phyloP scores from a whole-genome alignment of 2,888 invertebrate species.

The Vanessa cardui region DNA sequence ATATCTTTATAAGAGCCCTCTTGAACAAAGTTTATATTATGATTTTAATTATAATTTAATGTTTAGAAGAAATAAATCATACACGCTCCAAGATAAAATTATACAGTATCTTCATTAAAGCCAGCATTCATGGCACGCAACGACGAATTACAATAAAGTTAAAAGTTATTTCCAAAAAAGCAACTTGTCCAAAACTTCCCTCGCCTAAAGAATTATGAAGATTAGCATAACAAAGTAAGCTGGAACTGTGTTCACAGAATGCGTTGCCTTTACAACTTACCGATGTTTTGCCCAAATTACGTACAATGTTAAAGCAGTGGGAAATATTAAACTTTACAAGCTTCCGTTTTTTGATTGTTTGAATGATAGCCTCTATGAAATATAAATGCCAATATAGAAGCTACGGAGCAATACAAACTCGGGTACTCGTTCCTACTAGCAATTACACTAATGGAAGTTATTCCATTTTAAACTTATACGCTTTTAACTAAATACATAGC shows the following conservation, averaged over 20 bases:
- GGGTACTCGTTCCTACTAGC: constrained; percentile 61
- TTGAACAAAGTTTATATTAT: no score
- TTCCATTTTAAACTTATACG: constrained; percentile 65
- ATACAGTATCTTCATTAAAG: constrained; percentile 37
- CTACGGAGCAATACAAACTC: constrained; percentile 47
- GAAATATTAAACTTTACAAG: constrained; percentile 31
- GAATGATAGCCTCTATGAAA: constrained; percentile 18
- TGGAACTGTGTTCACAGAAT: constrained; percentile 73
- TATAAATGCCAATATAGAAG: constrained; percentile 21
- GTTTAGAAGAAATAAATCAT: neutral
- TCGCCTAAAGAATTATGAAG: constrained; percentile 79
- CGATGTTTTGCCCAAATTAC: constrained; percentile 57
- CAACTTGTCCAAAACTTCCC: constrained; percentile 69
- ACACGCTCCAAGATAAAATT: neutral
- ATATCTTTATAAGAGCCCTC: no score
- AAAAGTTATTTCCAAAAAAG: constrained; percentile 79
- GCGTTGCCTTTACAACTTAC: constrained; percentile 65
- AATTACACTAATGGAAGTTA: constrained; percentile 79
- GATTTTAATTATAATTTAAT: neutral
- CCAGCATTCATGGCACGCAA: constrained; percentile 57
- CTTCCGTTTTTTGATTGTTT: constrained; percentile 19
- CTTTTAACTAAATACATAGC: constrained; percentile 40
- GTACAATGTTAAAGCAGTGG: constrained; percentile 38
- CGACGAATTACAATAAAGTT: constrained; percentile 77
- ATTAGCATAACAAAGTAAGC: constrained; percentile 82